phyloP scores from a whole-genome alignment of 2,888 invertebrate genomes.

The Coelinius sp. region DNA sequence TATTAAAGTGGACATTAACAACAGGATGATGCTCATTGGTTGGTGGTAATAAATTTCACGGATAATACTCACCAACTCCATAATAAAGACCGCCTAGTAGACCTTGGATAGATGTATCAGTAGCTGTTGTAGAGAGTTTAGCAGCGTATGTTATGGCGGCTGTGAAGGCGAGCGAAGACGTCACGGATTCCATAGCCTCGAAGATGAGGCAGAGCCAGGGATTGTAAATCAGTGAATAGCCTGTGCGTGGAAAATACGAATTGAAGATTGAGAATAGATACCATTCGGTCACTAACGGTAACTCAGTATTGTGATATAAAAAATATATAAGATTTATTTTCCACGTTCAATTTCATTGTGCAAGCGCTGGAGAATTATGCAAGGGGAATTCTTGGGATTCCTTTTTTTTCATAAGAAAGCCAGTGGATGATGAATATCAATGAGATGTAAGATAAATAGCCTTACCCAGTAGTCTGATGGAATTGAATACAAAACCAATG shows the following conservation, averaged over 20 bases:
- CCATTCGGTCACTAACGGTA: not conserved
- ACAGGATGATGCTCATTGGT: not conserved
- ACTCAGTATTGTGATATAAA: not conserved
- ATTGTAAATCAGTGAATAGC: slow-evolving; percentile 83
- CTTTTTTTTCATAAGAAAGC: not conserved
- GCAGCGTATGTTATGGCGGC: slow-evolving; percentile 86
- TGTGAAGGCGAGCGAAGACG: slow-evolving; percentile 82
- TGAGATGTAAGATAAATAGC: slow-evolving; percentile 28
- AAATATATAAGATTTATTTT: not conserved
- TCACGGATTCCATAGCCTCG: slow-evolving; percentile 84
- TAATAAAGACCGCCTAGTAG: slow-evolving; percentile 85
- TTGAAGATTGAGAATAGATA: slow-evolving; percentile 7
- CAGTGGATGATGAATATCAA: slow-evolving; percentile 5
- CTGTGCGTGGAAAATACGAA: slow-evolving; percentile 64
- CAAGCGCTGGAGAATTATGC: not conserved
- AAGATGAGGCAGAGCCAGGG: slow-evolving; percentile 83
- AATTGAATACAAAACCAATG: slow-evolving; percentile 84
- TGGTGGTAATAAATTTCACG: slow-evolving; percentile 3
- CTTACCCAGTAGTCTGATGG: slow-evolving; percentile 79
- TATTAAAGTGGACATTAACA: not conserved
- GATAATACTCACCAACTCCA: slow-evolving; percentile 77
- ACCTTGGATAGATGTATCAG: slow-evolving; percentile 84
- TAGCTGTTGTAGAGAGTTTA: slow-evolving; percentile 80
- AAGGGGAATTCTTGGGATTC: not conserved
- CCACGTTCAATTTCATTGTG: slow-evolving; percentile 1